Conservation (phyloP, 2,797 vertebrate species). For the Ptychobarbus kaznakovi region DNA sequence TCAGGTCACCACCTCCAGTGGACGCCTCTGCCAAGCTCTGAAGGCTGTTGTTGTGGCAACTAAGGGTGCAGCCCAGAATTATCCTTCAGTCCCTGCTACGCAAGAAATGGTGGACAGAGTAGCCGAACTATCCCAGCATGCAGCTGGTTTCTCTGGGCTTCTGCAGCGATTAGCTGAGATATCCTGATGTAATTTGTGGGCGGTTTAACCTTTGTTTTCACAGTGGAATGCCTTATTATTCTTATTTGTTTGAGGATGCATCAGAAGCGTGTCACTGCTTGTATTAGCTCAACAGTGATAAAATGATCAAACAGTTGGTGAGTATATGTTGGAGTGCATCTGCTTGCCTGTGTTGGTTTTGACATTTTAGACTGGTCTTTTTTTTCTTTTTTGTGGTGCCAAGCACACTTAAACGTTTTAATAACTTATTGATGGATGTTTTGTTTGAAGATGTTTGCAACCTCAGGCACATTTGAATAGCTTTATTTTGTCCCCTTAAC, state of each 20-base stretch:
- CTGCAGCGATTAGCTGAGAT: slow-evolving; percentile 85
- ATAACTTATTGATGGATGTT: slow-evolving; percentile 78
- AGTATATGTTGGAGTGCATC: slow-evolving; percentile 35
- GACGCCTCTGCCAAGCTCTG: slow-evolving; percentile 86
- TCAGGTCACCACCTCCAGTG: slow-evolving; percentile 84
- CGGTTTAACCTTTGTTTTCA: slow-evolving; percentile 43
- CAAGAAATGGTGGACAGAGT: slow-evolving; percentile 89
- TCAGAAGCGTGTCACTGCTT: slow-evolving; percentile 49
- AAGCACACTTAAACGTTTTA: slow-evolving; percentile 70
- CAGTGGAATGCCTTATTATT: slow-evolving; percentile 77
- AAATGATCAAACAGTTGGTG: slow-evolving; percentile 51
- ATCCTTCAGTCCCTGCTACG: slow-evolving; percentile 84
- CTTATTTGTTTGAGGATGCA: slow-evolving; percentile 43
- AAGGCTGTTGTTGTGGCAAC: slow-evolving; percentile 88
- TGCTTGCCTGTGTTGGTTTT: slow-evolving; percentile 56
- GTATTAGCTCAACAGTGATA: slow-evolving; percentile 46
- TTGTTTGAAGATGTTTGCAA: slow-evolving; percentile 48
- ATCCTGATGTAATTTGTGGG: slow-evolving; percentile 71
- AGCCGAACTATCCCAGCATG: slow-evolving; percentile 85
- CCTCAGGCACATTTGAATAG: slow-evolving; percentile 53
- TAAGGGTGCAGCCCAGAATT: slow-evolving; percentile 88
- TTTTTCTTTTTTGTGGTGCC: slow-evolving; percentile 66
- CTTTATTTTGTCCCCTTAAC: slow-evolving; percentile 54
- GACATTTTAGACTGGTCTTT: slow-evolving; percentile 40
- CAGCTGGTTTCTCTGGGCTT: slow-evolving; percentile 86